These are phyloP conservation scores for Drosophila miranda DNA, from an alignment of 1,140 invertebrate genomes.

Conservation along the genomic window DNA sequence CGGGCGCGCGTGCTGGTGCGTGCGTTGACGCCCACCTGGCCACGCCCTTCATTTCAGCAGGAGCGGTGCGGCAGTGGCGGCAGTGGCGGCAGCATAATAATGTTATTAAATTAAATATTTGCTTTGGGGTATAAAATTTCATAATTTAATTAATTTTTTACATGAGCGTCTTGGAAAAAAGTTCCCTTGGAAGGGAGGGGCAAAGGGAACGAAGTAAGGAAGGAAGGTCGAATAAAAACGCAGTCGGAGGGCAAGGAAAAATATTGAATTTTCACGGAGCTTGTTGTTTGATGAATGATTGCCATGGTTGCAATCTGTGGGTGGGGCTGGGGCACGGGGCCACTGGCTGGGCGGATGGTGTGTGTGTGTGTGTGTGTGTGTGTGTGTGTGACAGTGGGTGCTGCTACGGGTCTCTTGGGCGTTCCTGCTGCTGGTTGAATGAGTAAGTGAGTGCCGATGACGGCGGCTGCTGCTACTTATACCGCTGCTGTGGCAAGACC, in stretches of 20 bases:
- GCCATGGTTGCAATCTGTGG: slow-evolving; percentile 62
- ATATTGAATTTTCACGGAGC: slow-evolving; percentile 72
- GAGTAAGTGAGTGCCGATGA: slow-evolving; percentile 21
- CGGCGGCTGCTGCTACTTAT: slow-evolving; percentile 1
- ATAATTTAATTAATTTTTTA: slow-evolving; percentile 78
- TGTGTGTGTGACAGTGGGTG: neutral
- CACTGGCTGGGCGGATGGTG: neutral
- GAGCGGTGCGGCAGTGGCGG: neutral
- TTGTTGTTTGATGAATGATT: slow-evolving; percentile 75
- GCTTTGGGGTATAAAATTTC: slow-evolving; percentile 77
- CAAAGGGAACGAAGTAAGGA: slow-evolving; percentile 6
- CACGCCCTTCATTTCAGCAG: slow-evolving; percentile 26
- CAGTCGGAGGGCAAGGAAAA: slow-evolving; percentile 34
- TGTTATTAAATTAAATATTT: slow-evolving; percentile 80
- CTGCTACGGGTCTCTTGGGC: too few species aligned
- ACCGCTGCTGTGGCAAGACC: neutral
- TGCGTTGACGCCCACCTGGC: slow-evolving; percentile 59
- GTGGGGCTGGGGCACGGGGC: slow-evolving; percentile 8
- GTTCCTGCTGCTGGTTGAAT: neutral
- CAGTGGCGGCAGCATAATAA: slow-evolving; percentile 63
- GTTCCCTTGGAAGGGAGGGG: slow-evolving; percentile 20
- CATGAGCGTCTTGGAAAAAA: slow-evolving; percentile 46
- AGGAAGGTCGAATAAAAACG: too few species aligned
- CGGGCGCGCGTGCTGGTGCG: slow-evolving; percentile 66
- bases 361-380: slow-evolving; percentile 8